Base-by-base conservation (phyloP, 1,140 invertebrate genomes). In the Riptortus pedestris region DNA sequence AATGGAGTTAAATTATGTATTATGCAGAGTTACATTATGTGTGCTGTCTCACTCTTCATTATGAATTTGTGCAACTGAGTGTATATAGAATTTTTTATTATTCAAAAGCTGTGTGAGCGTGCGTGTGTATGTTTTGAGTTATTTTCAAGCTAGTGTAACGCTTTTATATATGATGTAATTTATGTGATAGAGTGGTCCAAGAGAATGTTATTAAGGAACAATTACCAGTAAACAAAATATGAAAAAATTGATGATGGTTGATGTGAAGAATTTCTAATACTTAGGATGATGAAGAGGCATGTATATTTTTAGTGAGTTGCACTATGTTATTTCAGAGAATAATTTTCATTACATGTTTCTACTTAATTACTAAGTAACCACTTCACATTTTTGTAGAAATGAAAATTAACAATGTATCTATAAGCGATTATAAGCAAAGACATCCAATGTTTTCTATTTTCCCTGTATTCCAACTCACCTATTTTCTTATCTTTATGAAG, bases 111-210 rank as follows among this genome's bases (percentile, higher is more conserved):
- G n/a, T n/a, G n/a, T n/a, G n/a, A n/a, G n/a, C n/a, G n/a, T n/a
- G n/a, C n/a, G n/a, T n/a, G n/a, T n/a, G n/a, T n/a, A n/a, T n/a
- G n/a, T n/a, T n/a, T n/a, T n/a, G 31, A 38, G 31, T 38, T 38
- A 38, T 38, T 38, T 38, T n/a, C n/a, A n/a, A n/a, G n/a, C n/a
- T n/a, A n/a, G n/a, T n/a, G 45, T 47, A 20, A 47, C 18, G 18
- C 18, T 47, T 20, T 9, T 47, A 22, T 55, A 27, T 2, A 55
- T 27, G 51, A 55, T 7, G 24, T 55, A 55, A 55, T 55, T 24
- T 55, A 55, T 55, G 51, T 55, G 51, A 55, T 55, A 55, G 51
- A 55, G 51, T 55, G 51, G 51, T 55, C 51, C 51, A 55, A 55
- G 51, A 24, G 51, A 55, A 55, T 27, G 51, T 24, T 55, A 24